phyloP scores from a whole-genome alignment of 1,140 invertebrate species.

The Lysiphlebus fabarum region DNA sequence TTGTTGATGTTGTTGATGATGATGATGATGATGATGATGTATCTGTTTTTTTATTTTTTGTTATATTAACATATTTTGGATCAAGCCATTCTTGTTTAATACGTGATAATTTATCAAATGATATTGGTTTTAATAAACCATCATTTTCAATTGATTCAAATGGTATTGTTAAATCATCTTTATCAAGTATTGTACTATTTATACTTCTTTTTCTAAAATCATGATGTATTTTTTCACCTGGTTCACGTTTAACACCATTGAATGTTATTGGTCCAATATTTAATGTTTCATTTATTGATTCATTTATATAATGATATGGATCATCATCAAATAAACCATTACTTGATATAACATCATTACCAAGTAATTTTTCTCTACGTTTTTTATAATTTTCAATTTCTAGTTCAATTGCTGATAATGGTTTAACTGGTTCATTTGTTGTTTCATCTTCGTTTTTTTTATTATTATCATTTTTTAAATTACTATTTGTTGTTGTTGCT shows the following conservation, averaged over 20 bases:
- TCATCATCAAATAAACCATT: conserved; percentile 19
- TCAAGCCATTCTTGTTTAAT: conserved; percentile 38
- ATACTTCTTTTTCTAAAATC: no score
- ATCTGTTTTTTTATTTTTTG: conserved; percentile 32
- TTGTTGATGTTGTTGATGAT: no score
- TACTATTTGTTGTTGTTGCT: no score
- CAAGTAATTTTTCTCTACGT: conserved; percentile 48
- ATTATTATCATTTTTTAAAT: conserved; percentile 31
- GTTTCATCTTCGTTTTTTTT: conserved; percentile 36
- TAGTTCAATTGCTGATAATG: conserved; percentile 47
- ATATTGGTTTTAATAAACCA: conserved; percentile 29
- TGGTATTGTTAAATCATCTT: not conserved
- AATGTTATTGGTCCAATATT: no score
- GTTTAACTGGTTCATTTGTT: conserved; percentile 30
- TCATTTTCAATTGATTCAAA: conserved; percentile 20
- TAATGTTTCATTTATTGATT: no score
- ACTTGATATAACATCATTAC: conserved; percentile 24
- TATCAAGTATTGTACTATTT: not conserved
- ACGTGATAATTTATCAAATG: conserved; percentile 30
- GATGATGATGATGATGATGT: no score
- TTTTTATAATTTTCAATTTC: conserved; percentile 54
- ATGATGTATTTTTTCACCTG: no score
- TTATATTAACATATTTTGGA: conserved; percentile 11
- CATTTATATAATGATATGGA: conserved; percentile 9
- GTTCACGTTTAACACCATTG: no score